phyloP scores from a whole-genome alignment of 2,113 vertebrate species.

The Neolamprologus toae region DNA sequence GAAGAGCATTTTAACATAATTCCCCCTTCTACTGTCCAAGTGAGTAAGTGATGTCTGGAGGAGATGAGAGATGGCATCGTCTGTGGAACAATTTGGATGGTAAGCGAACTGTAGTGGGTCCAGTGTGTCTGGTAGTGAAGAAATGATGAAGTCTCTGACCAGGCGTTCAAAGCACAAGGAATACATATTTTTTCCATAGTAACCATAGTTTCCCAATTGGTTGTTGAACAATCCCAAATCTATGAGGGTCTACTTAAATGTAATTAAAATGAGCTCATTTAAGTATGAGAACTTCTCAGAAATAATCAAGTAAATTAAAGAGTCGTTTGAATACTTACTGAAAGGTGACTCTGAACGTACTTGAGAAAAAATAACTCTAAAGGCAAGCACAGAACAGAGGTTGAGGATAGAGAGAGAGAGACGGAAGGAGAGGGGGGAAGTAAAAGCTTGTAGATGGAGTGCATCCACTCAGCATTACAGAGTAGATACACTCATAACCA shows the following conservation, averaged over 20 bases:
- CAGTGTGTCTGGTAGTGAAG: no score
- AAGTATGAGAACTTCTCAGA: background rate
- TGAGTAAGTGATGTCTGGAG: no score
- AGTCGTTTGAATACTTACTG: background rate
- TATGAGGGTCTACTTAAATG: background rate
- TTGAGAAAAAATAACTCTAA: background rate
- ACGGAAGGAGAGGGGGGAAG: background rate
- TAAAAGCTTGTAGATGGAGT: background rate
- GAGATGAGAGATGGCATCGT: no score
- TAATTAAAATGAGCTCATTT: background rate
- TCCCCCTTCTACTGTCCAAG: no score
- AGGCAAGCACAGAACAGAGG: background rate
- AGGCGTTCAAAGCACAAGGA: background rate
- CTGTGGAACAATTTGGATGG: no score
- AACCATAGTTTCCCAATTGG: background rate
- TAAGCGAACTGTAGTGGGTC: no score
- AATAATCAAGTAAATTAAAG: background rate
- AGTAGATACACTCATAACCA: constrained; percentile 12
- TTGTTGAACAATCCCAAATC: background rate
- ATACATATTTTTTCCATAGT: background rate
- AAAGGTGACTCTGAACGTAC: background rate
- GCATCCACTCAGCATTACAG: constrained; percentile 8
- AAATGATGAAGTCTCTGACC: no score
- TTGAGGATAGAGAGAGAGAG: background rate
- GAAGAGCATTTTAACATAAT: no score